phyloP scores from a whole-genome alignment of 2,797 vertebrate genomes.

The Aplochiton taeniatus region DNA sequence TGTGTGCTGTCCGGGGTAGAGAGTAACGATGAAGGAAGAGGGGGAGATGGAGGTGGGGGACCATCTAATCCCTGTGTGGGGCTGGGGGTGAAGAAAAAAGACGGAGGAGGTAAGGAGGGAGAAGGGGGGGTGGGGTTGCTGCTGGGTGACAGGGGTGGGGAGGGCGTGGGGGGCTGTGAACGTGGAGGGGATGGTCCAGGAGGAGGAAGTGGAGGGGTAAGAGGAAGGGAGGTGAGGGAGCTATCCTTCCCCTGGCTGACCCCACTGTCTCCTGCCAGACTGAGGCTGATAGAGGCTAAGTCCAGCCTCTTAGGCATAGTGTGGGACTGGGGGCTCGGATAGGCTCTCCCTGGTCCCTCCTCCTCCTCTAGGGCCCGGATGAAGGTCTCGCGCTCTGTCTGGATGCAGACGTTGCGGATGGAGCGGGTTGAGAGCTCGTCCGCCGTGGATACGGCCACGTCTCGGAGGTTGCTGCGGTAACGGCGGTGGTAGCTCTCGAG shows the following conservation, averaged over 20 bases:
- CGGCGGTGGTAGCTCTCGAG: constrained; percentile 57
- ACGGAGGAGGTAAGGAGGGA: constrained; percentile 37
- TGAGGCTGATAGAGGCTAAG: constrained; percentile 78
- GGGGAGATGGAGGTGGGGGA: constrained; percentile 18
- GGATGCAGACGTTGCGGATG: constrained; percentile 86
- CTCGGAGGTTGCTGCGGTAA: constrained; percentile 66
- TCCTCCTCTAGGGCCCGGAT: constrained; percentile 76
- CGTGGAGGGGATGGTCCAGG: constrained; percentile 38
- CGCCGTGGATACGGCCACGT: constrained; percentile 82
- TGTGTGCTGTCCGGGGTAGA: constrained; percentile 22
- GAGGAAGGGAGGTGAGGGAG: constrained; percentile 15
- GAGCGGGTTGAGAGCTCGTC: constrained; percentile 76
- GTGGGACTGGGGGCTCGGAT: constrained; percentile 63
- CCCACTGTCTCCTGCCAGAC: constrained; percentile 53
- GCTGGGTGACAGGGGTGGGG: constrained; percentile 40
- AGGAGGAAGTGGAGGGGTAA: constrained; percentile 45
- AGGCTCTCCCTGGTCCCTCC: constrained; percentile 36
- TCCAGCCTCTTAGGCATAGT: constrained; percentile 81
- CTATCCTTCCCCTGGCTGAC: constrained; percentile 11
- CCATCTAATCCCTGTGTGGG: constrained; percentile 1
- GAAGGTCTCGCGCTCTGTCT: constrained; percentile 91
- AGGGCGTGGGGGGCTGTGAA: constrained; percentile 33
- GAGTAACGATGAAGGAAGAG: constrained; percentile 38
- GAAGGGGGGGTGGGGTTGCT: constrained; percentile 28
- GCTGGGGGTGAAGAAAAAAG: constrained; percentile 30